phyloP scores from a whole-genome alignment of 2,888 invertebrate species.

The Nematopogon swammerdamellus region DNA sequence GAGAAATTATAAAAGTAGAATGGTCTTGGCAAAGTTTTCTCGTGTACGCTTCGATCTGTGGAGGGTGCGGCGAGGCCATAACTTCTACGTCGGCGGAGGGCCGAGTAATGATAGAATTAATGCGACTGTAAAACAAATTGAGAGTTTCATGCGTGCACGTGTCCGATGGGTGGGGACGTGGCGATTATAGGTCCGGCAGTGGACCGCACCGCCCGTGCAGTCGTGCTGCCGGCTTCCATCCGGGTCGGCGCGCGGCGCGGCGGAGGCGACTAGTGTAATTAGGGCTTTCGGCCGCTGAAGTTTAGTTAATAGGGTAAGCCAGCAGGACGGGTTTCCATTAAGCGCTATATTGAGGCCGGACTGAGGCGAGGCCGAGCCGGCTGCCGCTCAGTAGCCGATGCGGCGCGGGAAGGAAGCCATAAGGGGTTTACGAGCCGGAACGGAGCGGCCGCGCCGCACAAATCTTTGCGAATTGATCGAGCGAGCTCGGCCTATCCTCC shows the following conservation, averaged over 20 bases:
- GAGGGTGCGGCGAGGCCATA: neutral
- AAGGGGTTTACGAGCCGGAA: constrained; percentile 10
- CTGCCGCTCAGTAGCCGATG: neutral
- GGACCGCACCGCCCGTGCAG: too few relatives aligned
- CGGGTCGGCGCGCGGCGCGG: too few relatives aligned
- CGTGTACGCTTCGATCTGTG: too few relatives aligned
- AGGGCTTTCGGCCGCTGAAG: neutral
- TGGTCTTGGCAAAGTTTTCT: too few relatives aligned
- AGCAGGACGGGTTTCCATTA: neutral
- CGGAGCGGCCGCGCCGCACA: constrained; percentile 9
- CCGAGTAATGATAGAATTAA: neutral
- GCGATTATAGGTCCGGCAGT: neutral
- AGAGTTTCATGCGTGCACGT: neutral
- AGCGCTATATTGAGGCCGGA: constrained; percentile 1
- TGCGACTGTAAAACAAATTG: neutral
- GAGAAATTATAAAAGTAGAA: too few relatives aligned
- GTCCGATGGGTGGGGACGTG: neutral
- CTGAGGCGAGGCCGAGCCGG: neutral
- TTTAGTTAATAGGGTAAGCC: neutral
- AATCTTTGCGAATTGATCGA: constrained; percentile 12
- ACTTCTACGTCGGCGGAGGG: neutral
- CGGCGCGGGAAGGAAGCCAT: constrained; percentile 4
- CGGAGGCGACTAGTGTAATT: neutral
- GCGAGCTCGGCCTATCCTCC: neutral
- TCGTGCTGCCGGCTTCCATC: too few relatives aligned